Evolutionary conservation across 2,888 invertebrate genomes (phyloP).

Genomic region (Drosophila meridiana): DNA sequence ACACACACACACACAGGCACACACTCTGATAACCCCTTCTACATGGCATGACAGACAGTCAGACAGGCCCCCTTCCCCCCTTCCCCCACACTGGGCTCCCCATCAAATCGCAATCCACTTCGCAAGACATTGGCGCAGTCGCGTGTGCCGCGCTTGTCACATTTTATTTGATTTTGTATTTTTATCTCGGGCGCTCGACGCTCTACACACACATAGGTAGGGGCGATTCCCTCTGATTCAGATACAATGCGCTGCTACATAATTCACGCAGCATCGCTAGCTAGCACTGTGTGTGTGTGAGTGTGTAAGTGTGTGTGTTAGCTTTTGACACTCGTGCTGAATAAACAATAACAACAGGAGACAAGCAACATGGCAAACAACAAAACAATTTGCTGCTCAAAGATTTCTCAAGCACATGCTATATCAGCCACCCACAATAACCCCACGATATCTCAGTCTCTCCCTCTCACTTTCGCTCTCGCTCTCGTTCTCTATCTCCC

Average conservation of each 20-base stretch:
- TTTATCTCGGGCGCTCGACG: slow-evolving; percentile 29
- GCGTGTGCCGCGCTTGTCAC: slow-evolving; percentile 49
- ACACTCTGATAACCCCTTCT: not conserved
- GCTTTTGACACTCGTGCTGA: slow-evolving; percentile 56
- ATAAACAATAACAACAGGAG: slow-evolving; percentile 52
- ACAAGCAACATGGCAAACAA: slow-evolving; percentile 43
- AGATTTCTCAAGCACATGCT: slow-evolving; percentile 27
- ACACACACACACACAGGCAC: slow-evolving; percentile 4
- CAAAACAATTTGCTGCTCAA: slow-evolving; percentile 47
- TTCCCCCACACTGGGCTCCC: too few species aligned
- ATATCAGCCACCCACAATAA: not conserved
- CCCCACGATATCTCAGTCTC: not conserved
- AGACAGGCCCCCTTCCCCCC: not conserved
- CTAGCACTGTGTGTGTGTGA: not conserved
- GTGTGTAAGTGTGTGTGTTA: slow-evolving; percentile 26
- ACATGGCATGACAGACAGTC: slow-evolving; percentile 1
- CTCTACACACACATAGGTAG: not conserved
- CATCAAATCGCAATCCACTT: slow-evolving; percentile 40
- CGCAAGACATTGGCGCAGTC: slow-evolving; percentile 49
- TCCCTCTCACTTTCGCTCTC: not conserved
- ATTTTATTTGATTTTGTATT: slow-evolving; percentile 64
- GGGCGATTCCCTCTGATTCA: slow-evolving; percentile 9
- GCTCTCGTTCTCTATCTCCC: not conserved
- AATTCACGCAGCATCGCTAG: slow-evolving; percentile 34
- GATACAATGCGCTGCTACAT: slow-evolving; percentile 33